These are phyloP conservation scores for Melopsittacus undulatus DNA, from an alignment of 2,797 vertebrate species.

Conservation along the genomic window DNA sequence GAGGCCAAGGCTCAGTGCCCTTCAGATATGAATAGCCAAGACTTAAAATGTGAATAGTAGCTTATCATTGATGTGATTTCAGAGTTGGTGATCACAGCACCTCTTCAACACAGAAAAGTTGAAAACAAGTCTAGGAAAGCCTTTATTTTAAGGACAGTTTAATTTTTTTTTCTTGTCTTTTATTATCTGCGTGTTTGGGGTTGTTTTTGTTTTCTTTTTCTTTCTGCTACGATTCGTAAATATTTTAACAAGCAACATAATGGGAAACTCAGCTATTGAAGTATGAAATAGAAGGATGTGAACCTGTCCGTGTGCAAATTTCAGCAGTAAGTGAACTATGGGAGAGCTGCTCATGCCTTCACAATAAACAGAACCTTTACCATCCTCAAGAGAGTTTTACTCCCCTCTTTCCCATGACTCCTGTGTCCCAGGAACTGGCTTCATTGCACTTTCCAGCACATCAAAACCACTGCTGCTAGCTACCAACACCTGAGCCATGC, in stretches of 20 bases:
- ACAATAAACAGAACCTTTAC: neutral
- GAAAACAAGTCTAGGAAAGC: neutral
- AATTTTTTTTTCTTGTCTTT: neutral
- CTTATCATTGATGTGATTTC: neutral
- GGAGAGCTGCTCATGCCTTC: neutral
- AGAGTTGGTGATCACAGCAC: neutral
- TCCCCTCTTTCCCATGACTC: neutral
- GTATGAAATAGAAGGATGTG: neutral
- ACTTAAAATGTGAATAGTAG: neutral
- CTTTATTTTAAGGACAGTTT: neutral
- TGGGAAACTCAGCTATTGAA: neutral
- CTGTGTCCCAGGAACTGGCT: neutral
- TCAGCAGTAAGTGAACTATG: neutral
- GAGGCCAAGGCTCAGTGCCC: neutral
- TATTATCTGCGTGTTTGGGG: neutral
- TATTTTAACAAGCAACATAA: conserved; percentile 14
- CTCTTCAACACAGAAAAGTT: neutral
- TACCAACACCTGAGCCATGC: neutral
- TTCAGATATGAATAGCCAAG: neutral
- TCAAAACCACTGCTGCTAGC: neutral
- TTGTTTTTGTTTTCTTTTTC: neutral
- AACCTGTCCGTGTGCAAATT: neutral
- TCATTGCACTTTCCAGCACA: neutral
- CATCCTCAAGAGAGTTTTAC: neutral
- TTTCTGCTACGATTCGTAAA: neutral